A percentile compares a stretch with the other conserved stretches of the same genome.
These are phyloP conservation scores for Myotis myotis DNA, from an alignment of 2,797 vertebrate genomes.

Conservation along the genomic window DNA sequence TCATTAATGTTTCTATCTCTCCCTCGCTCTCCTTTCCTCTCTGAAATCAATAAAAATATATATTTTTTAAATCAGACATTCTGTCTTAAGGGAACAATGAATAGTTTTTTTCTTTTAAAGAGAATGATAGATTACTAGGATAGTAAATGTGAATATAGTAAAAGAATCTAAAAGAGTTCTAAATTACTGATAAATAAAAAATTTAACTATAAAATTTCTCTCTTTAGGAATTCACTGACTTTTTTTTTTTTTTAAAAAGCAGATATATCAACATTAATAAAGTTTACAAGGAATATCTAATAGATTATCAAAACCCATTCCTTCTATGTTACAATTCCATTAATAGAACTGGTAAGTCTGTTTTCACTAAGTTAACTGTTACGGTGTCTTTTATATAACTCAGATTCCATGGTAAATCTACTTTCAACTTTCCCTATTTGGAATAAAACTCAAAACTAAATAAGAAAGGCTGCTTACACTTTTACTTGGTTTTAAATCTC, in stretches of 20 bases:
- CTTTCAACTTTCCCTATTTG: conserved; percentile 63
- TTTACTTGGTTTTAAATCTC: conserved; percentile 76
- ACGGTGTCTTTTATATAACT: conserved; percentile 34
- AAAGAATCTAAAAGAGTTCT: conserved; percentile 9
- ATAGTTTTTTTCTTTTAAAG: background rate
- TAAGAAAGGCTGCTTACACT: conserved; percentile 78
- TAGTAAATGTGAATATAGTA: background rate
- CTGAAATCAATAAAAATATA: too few species aligned
- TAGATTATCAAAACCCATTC: background rate
- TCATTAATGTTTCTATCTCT: too few species aligned
- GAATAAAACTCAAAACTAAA: conserved; percentile 74
- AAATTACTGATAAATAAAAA: conserved; percentile 3
- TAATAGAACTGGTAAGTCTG: background rate
- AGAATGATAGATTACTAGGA: background rate
- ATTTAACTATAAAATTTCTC: background rate
- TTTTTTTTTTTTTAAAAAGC: background rate
- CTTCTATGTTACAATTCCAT: conserved; percentile 27
- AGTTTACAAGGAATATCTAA: background rate
- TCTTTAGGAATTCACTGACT: conserved; percentile 24
- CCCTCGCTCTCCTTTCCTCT: too few species aligned
- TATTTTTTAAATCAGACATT: background rate
- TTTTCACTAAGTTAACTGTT: conserved; percentile 39
- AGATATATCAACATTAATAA: conserved; percentile 33
- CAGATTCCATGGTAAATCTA: conserved; percentile 59
- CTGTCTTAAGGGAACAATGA: background rate